Conservation (phyloP, 1,140 invertebrate genomes). For the Homalodisca vitripennis region DNA sequence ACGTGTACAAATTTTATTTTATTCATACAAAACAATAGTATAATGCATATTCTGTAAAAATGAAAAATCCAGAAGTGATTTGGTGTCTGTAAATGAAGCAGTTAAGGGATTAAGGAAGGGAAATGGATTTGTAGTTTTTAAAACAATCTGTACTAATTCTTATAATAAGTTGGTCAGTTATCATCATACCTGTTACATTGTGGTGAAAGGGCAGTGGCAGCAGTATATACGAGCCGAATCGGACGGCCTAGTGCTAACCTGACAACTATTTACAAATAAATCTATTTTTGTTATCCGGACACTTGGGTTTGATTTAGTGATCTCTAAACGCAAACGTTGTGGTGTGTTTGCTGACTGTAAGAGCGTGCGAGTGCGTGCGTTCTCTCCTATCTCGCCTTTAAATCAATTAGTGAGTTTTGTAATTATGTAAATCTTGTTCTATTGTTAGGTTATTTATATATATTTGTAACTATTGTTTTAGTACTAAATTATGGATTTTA, state of each 20-base stretch:
- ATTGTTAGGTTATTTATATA: conserved; percentile 27
- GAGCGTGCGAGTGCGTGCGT: neutral
- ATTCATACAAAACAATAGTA: too few species aligned
- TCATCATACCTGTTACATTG: neutral
- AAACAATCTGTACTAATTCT: neutral
- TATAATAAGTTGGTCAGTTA: neutral
- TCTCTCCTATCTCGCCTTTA: conserved; percentile 10
- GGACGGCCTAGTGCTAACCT: too few species aligned
- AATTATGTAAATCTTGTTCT: conserved; percentile 17
- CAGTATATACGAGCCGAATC: too few species aligned
- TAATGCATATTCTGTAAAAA: too few species aligned
- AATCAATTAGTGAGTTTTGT: conserved; percentile 19
- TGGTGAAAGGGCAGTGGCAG: neutral
- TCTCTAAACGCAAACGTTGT: neutral
- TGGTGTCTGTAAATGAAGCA: neutral
- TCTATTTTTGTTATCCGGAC: neutral
- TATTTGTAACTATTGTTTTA: conserved; percentile 26
- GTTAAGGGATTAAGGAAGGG: neutral
- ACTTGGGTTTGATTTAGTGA: conserved; percentile 2
- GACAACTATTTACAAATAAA: neutral
- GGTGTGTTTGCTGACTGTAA: neutral
- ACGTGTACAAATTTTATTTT: too few species aligned
- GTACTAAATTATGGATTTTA: conserved; percentile 18
- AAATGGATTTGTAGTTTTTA: neutral
- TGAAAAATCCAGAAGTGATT: too few species aligned